phyloP scores from a whole-genome alignment of 2,888 invertebrate species.

The Chloroclystis v-ata region DNA sequence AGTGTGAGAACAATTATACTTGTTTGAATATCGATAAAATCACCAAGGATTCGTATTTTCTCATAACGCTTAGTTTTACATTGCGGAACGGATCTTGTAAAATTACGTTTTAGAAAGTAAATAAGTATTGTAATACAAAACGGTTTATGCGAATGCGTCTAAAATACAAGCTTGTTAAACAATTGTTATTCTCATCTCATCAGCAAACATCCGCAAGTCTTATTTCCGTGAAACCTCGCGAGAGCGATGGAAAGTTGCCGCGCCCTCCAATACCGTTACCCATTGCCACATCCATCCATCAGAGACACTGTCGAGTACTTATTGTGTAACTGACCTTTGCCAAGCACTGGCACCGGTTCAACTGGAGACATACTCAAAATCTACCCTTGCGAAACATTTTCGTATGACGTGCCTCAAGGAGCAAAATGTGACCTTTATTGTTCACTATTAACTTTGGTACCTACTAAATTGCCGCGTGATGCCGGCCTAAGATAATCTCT shows the following conservation, averaged over 20 bases:
- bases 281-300: constrained; percentile 39
- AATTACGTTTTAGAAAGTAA: no score
- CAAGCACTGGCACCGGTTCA: constrained; percentile 43
- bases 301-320: constrained; percentile 27
- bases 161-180: constrained; percentile 16
- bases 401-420: constrained; percentile 19
- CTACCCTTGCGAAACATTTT: constrained; percentile 25
- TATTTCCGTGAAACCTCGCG: constrained; percentile 45
- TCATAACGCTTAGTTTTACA: constrained; percentile 10
- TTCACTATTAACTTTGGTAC: constrained; percentile 6
- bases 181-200: constrained; percentile 36
- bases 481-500: no score
- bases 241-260: constrained; percentile 52
- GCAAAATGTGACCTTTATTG: constrained; percentile 9
- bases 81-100: no score
- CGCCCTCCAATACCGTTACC: constrained; percentile 47
- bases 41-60: constrained; percentile 28
- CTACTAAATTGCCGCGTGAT: no score
- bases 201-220: constrained; percentile 35
- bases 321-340: constrained; percentile 57
- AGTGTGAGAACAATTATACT: constrained; percentile 53
- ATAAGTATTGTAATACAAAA: constrained; percentile 1
- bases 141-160: neutral
- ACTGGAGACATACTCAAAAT: constrained; percentile 34
- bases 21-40: constrained; percentile 33